Evolutionary conservation across 2,113 vertebrate genomes (phyloP), one percentile per base, ranked within the genome.

Genomic region (Bothrops jararaca): DNA sequence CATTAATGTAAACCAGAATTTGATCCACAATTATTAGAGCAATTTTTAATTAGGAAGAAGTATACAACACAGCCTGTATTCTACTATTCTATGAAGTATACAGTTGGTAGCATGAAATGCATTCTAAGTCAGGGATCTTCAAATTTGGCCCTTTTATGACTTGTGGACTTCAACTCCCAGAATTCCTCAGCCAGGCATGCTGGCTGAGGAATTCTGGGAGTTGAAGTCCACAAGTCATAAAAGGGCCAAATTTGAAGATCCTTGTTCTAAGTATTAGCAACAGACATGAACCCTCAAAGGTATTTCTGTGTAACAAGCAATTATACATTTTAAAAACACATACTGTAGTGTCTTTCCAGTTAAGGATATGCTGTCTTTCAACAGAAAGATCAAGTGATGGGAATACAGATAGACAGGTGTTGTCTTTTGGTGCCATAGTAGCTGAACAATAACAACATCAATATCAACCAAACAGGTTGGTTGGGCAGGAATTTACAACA

Each of bases 381-480:
- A 34, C 23, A 52, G 74, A 86, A 85, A 90, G 80, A 93, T 93
- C 92, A 90, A 90, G 80, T 34, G 45, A 90, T 93, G 89, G 56
- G 92, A 93, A 93, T 86, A 85, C 64, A 90, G 89, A 90, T n/a
- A 93, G 89, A 69, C 89, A 93, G 92, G 89, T 93, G 92, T 86
- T 90, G 89, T 90, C 80, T 93, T 48, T 53, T 86, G 74, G 53
- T 86, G 89, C 89, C 89, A 93, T 50, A 5, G 53, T 52, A 85
- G 89, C 15, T 86, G 45, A 92, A 90, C 54, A 90, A 92, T 69
- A 92, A 89, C 88, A 92, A 64, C 69, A 88, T 45, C 64, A 89
- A 56, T 13, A 92, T 85, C 87, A 90, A 42, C 92, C 56, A 86
- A 93, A 93, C 88, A 64, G 80, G 74, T 85, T 90, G 56, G 89